Conservation (phyloP, 2,113 vertebrate genomes). For the Limanda limanda region DNA sequence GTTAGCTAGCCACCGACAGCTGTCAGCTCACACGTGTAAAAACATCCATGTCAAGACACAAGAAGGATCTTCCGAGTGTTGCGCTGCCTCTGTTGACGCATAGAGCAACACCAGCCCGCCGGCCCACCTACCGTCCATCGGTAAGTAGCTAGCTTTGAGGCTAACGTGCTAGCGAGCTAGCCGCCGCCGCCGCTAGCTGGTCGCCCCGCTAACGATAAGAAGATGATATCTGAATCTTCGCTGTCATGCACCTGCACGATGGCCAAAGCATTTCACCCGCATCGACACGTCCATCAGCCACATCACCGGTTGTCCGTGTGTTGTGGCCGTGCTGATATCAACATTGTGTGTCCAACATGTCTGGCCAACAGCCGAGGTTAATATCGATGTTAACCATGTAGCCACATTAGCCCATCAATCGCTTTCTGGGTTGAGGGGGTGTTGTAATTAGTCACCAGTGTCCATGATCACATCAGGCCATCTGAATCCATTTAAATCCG, state of each 20-base stretch:
- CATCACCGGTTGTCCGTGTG: background rate
- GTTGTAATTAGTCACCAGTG: constrained; percentile 44
- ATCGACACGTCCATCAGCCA: background rate
- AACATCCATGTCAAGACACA: constrained; percentile 76
- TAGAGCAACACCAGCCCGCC: constrained; percentile 44
- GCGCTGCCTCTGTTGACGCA: constrained; percentile 61
- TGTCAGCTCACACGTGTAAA: constrained; percentile 48
- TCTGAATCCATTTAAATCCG: background rate
- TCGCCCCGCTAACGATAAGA: constrained; percentile 41
- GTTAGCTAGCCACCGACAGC: constrained; percentile 64
- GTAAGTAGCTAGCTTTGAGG: constrained; percentile 70
- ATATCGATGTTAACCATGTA: constrained; percentile 45
- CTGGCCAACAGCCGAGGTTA: constrained; percentile 43
- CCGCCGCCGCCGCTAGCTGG: constrained; percentile 52
- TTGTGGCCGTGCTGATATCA: background rate
- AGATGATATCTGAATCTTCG: constrained; percentile 21
- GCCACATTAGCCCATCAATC: constrained; percentile 63
- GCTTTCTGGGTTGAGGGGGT: constrained; percentile 40
- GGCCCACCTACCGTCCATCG: constrained; percentile 54
- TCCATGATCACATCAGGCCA: constrained; percentile 19
- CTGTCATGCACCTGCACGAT: background rate
- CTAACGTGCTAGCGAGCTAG: constrained; percentile 52
- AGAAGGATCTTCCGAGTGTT: constrained; percentile 49
- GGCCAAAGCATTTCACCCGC: background rate
- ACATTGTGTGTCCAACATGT: background rate